Evolutionary conservation across 2,797 vertebrate genomes (phyloP).

Genomic region (Lagorchestes hirsutus): DNA sequence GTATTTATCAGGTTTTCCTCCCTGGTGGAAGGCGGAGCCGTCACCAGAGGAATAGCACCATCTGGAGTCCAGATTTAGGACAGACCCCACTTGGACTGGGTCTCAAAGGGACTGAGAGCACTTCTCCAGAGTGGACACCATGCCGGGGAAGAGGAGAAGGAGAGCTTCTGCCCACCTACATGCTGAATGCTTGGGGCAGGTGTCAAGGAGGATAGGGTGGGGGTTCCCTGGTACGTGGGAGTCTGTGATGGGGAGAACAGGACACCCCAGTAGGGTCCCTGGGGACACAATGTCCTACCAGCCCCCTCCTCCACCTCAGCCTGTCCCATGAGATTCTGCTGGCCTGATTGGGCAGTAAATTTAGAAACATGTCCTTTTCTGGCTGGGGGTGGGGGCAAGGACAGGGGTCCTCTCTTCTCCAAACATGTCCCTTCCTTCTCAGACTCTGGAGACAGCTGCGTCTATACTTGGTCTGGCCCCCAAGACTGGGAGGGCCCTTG

Average conservation of each 20-base stretch:
- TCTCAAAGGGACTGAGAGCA: neutral
- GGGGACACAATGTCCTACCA: neutral
- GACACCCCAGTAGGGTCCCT: neutral
- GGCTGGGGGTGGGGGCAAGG: constrained; percentile 34
- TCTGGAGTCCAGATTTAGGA: constrained; percentile 13
- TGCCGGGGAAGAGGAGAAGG: too few species aligned
- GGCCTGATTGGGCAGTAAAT: constrained; percentile 89
- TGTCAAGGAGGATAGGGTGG: neutral
- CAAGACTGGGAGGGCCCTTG: constrained; percentile 53
- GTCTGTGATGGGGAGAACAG: neutral
- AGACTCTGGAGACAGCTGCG: constrained; percentile 87
- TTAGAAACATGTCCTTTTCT: constrained; percentile 90
- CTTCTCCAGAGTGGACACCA: neutral
- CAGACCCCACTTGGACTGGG: neutral
- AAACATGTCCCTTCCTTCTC: constrained; percentile 88
- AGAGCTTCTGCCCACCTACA: neutral
- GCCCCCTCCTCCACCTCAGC: constrained; percentile 11
- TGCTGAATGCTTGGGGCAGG: neutral
- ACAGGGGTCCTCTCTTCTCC: constrained; percentile 80
- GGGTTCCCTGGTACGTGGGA: neutral
- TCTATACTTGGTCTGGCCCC: constrained; percentile 86
- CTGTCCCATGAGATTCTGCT: constrained; percentile 78
- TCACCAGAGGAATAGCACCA: neutral
- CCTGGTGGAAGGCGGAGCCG: neutral
- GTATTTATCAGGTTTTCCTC: neutral